phyloP scores from a whole-genome alignment of 2,888 invertebrate species.

The Tachina grossa region DNA sequence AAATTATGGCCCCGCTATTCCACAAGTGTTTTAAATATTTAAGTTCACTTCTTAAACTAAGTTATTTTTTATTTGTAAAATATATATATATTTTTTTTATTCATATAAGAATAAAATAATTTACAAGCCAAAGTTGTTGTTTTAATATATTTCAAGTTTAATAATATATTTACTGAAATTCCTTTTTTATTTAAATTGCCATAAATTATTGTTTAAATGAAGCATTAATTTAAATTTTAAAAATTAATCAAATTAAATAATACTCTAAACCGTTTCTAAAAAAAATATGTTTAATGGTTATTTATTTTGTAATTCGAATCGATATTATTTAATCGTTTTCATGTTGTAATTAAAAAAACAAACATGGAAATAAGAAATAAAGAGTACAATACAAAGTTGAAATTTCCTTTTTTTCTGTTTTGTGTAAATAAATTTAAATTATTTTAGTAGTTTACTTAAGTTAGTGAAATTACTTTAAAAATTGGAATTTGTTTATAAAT shows the following conservation, averaged over 20 bases:
- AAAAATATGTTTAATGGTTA: not conserved
- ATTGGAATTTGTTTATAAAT: slow-evolving; percentile 43
- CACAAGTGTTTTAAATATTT: slow-evolving; percentile 77
- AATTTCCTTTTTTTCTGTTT: slow-evolving; percentile 24
- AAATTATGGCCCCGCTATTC: slow-evolving; percentile 83
- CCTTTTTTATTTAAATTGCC: not conserved
- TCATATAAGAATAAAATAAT: slow-evolving; percentile 42
- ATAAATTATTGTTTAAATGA: not conserved
- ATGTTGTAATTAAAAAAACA: no score
- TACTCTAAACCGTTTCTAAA: not conserved
- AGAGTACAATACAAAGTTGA: not conserved
- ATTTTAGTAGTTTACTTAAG: slow-evolving; percentile 38
- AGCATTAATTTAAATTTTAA: not conserved
- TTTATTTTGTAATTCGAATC: not conserved
- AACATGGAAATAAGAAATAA: not conserved
- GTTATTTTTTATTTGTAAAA: slow-evolving; percentile 46
- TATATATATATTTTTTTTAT: slow-evolving; percentile 13
- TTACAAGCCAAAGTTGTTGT: slow-evolving; percentile 67
- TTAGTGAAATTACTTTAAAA: slow-evolving; percentile 25
- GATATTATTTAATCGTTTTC: not conserved
- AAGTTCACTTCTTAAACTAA: slow-evolving; percentile 58
- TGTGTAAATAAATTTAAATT: slow-evolving; percentile 15
- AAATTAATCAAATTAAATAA: not conserved
- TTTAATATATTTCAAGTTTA: not conserved
- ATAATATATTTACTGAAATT: slow-evolving; percentile 17